These are phyloP conservation scores for Panonychus citri DNA, from an alignment of 1,140 invertebrate species.

Conservation along the genomic window DNA sequence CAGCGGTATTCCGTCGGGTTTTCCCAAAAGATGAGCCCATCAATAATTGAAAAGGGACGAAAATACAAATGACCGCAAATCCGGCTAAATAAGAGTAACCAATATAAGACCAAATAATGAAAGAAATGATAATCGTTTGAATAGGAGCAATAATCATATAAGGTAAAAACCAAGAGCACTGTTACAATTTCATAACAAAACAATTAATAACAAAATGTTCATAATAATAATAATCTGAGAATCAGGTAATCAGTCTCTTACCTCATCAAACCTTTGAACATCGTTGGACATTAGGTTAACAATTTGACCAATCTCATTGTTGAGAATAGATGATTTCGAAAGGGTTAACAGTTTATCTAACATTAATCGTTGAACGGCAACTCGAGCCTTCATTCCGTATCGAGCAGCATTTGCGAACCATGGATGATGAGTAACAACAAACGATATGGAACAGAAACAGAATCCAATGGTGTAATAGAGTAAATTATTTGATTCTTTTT, in stretches of 20 bases:
- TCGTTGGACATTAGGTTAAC: constrained; percentile 82
- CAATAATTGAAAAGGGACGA: constrained; percentile 11
- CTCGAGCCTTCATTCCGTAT: constrained; percentile 27
- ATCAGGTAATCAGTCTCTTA: constrained; percentile 19
- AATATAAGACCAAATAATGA: constrained; percentile 10
- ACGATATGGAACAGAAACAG: constrained; percentile 33
- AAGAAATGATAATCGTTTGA: constrained; percentile 10
- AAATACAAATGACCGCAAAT: constrained; percentile 9
- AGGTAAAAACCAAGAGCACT: constrained; percentile 5
- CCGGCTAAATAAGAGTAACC: constrained; percentile 21
- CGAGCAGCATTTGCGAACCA: not conserved
- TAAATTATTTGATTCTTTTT: not conserved
- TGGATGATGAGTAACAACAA: not conserved
- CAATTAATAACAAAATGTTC: not conserved
- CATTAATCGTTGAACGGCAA: constrained; percentile 29
- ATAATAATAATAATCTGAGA: too few relatives aligned
- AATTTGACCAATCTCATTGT: constrained; percentile 60
- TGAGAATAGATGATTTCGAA: constrained; percentile 36
- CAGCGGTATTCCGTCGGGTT: constrained; percentile 35
- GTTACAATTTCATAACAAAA: not conserved
- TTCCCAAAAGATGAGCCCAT: constrained; percentile 9
- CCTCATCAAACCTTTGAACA: constrained; percentile 28
- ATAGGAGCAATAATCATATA: constrained; percentile 11
- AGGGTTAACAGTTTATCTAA: constrained; percentile 30
- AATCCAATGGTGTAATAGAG: constrained; percentile 20